Evolutionary conservation across 2,113 vertebrate species (phyloP), one percentile per base, ranked within the genome.

Genomic region (Heliornis fulica): DNA sequence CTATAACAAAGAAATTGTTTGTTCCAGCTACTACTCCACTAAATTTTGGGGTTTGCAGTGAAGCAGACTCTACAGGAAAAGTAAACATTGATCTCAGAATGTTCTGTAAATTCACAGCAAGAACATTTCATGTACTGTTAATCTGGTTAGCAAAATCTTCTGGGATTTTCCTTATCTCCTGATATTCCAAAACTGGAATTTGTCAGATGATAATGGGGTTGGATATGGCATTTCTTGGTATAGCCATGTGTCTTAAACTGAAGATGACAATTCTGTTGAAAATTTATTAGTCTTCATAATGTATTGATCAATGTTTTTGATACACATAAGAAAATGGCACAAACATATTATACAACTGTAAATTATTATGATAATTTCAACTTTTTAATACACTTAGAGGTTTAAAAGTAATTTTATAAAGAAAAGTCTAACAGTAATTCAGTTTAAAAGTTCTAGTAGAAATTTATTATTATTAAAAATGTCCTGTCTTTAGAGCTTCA

Each of bases 181-280:
- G 56, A 13, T 13, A 54, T 48, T 25, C 4, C 16, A 5, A 43
- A 66, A 41, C 15, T 5, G 2, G 5, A 9, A 61, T 65, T 70
- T 84, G 6, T 48, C 4, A n/a, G 38, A 54, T 57, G 32, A 29
- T 46, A 74, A 41, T 0, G 0, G 5, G 0, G 0, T 40, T 79
- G 13, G 13, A 3, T 40, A 8, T 40, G 4, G 3, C 20, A 46
- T 46, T 61, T 70, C 70, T 65, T 34, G 17, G 9, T 54, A 32
- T 13, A 72, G 8, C 2, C 19, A 53, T 54, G 2, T 86, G 10
- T 57, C 21, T 85, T 38, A 75, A 63, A 26, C 14, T 50, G 43
- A 71, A 83, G 21, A 36, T 0, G 0, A 7, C 26, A 32, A 22
- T n/a, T 2, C 2, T 83, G 85, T 79, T 36, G 17, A 72, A 86